Evolutionary conservation across 2,797 vertebrate species (phyloP).

Genomic region (Thamnophis elegans): DNA sequence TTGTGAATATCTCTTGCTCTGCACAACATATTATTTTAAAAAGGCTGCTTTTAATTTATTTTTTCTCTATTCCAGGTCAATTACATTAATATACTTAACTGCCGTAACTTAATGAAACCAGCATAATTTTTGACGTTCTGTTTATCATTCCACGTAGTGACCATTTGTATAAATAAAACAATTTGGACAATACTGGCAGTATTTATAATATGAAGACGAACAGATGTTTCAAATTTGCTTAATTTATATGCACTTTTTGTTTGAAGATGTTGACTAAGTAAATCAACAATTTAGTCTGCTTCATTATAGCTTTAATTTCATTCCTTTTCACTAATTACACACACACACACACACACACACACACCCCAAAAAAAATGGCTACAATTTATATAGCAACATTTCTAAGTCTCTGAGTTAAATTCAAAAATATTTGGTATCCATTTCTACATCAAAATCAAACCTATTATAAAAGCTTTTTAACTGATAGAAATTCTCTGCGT

Average conservation of each 20-base stretch:
- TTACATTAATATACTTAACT: slow-evolving; percentile 47
- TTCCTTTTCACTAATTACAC: slow-evolving; percentile 67
- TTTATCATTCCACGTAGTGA: slow-evolving; percentile 73
- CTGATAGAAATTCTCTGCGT: background rate
- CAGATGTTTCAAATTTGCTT: slow-evolving; percentile 90
- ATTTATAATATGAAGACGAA: slow-evolving; percentile 80
- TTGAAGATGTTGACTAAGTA: slow-evolving; percentile 80
- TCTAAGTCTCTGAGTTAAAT: slow-evolving; percentile 57
- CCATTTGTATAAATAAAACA: slow-evolving; percentile 80
- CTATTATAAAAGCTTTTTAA: slow-evolving; percentile 37
- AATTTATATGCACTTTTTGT: slow-evolving; percentile 89
- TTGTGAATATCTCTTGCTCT: no score
- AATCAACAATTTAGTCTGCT: slow-evolving; percentile 75
- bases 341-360: slow-evolving; percentile 37
- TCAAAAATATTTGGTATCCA: slow-evolving; percentile 20
- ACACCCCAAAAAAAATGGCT: slow-evolving; percentile 46
- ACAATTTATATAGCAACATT: slow-evolving; percentile 58
- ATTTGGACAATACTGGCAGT: slow-evolving; percentile 72
- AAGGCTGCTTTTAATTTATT: background rate
- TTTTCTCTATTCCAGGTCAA: background rate
- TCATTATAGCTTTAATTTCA: slow-evolving; percentile 70
- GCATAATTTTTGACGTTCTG: slow-evolving; percentile 73
- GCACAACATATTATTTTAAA: background rate
- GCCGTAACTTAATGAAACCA: slow-evolving; percentile 49
- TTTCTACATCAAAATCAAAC: slow-evolving; percentile 28